A percentile compares a stretch with the other conserved stretches of the same genome.
These are phyloP conservation scores for Furcula furcula DNA, from an alignment of 2,888 invertebrate species.

Conservation along the genomic window DNA sequence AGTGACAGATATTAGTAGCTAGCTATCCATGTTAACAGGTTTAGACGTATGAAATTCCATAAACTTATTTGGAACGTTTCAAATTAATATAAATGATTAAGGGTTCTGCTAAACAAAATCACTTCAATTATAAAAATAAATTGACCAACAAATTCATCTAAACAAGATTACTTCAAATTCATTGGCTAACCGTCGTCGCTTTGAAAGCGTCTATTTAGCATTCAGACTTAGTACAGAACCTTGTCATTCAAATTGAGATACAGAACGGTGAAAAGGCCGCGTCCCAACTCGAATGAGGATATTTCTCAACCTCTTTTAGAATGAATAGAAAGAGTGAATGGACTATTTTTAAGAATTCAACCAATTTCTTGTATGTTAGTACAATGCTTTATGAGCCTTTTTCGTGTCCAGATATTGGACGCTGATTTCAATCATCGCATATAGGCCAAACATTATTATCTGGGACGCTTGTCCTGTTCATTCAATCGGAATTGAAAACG, in stretches of 20 bases:
- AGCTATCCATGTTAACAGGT: no score
- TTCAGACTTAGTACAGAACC: conserved; percentile 42
- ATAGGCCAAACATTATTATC: no score
- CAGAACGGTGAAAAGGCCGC: conserved; percentile 34
- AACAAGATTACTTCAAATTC: not conserved
- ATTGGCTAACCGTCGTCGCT: conserved; percentile 2
- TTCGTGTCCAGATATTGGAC: no score
- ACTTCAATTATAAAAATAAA: no score
- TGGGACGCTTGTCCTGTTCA: no score
- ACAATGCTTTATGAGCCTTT: conserved; percentile 22
- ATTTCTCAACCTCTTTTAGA: not conserved
- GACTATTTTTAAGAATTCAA: not conserved
- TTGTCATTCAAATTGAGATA: conserved; percentile 49
- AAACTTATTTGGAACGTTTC: no score
- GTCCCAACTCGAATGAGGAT: not conserved
- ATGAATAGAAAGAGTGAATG: conserved; percentile 1
- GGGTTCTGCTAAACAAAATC: no score
- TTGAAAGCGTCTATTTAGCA: conserved; percentile 41
- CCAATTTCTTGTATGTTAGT: not conserved
- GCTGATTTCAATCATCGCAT: no score
- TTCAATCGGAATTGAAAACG: no score
- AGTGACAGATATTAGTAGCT: no score
- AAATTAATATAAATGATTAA: no score
- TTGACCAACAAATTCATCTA: not conserved
- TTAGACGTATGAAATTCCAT: no score